Evolutionary conservation across 2,113 vertebrate species (phyloP).

Genomic region (Oreocharis arfaki): DNA sequence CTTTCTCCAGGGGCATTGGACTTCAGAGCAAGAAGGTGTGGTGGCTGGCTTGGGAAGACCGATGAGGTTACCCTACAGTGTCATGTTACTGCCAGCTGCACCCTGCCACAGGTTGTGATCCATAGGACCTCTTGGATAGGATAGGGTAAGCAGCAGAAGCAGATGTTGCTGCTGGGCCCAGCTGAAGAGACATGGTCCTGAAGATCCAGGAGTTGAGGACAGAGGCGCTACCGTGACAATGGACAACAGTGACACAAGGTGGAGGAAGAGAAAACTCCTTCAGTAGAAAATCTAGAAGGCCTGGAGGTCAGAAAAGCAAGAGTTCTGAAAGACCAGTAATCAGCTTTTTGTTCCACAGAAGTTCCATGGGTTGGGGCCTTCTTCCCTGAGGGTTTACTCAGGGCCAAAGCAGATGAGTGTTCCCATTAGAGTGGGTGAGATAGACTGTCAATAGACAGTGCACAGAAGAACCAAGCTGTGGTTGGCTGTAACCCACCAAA

Average conservation of each 20-base stretch:
- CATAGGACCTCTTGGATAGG: not conserved
- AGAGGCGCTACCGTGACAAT: not conserved
- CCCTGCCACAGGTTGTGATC: not conserved
- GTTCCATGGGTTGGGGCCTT: not conserved
- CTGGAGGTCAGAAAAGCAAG: not conserved
- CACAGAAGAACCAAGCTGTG: not conserved
- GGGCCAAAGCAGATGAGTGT: not conserved
- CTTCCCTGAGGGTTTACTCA: not conserved
- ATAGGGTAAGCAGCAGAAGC: not conserved
- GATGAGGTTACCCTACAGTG: not conserved
- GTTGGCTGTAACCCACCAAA: not conserved
- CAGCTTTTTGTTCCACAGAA: not conserved
- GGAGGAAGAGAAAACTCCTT: not conserved
- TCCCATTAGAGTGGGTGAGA: not conserved
- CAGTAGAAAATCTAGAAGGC: not conserved
- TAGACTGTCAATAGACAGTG: not conserved
- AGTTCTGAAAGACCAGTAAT: not conserved
- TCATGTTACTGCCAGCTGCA: not conserved
- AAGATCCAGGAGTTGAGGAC: not conserved
- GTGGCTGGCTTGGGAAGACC: not conserved
- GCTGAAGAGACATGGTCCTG: not conserved
- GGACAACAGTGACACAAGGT: not conserved
- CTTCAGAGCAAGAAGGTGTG: not conserved
- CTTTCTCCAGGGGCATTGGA: not conserved
- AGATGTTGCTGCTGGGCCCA: not conserved